Percentiles rank a stretch among this genome's conserved stretches.
phyloP scores from a whole-genome alignment of 2,113 vertebrate genomes.

The Bolborhynchus lineola region DNA sequence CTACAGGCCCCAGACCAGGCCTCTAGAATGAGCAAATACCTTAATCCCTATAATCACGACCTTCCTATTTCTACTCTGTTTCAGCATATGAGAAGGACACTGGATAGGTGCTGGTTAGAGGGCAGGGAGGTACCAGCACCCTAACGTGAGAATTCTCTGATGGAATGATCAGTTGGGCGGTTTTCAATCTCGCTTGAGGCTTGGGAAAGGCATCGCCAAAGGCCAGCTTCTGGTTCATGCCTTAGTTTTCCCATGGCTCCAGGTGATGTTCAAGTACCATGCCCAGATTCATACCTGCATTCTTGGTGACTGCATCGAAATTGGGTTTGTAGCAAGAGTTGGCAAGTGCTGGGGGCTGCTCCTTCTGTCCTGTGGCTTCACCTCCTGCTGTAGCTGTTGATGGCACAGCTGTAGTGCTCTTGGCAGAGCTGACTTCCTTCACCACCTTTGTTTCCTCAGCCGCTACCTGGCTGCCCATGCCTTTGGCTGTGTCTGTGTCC shows the following conservation, averaged over 20 bases:
- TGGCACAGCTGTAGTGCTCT: background rate
- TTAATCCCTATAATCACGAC: background rate
- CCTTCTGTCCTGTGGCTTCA: constrained; percentile 29
- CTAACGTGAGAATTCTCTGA: background rate
- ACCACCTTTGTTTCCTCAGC: constrained; percentile 10
- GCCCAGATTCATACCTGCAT: constrained; percentile 39
- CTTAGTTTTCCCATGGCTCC: background rate
- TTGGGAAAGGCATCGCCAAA: background rate
- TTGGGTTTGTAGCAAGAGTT: constrained; percentile 37
- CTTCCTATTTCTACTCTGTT: background rate
- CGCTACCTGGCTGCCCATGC: background rate
- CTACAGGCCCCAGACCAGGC: background rate
- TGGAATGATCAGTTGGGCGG: background rate
- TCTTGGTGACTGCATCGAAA: background rate
- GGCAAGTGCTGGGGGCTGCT: constrained; percentile 53
- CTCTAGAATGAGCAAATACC: background rate
- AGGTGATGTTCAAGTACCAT: background rate
- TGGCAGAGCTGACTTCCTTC: constrained; percentile 32
- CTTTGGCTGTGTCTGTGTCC: background rate
- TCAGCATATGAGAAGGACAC: background rate
- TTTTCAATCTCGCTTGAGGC: background rate
- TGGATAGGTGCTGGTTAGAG: background rate
- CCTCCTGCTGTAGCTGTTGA: background rate
- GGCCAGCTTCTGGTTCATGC: background rate
- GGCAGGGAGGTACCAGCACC: background rate